A percentile compares a stretch with the other conserved stretches of the same genome.
Conservation (phyloP, 2,113 vertebrate genomes). For the Psittacus erithacus region DNA sequence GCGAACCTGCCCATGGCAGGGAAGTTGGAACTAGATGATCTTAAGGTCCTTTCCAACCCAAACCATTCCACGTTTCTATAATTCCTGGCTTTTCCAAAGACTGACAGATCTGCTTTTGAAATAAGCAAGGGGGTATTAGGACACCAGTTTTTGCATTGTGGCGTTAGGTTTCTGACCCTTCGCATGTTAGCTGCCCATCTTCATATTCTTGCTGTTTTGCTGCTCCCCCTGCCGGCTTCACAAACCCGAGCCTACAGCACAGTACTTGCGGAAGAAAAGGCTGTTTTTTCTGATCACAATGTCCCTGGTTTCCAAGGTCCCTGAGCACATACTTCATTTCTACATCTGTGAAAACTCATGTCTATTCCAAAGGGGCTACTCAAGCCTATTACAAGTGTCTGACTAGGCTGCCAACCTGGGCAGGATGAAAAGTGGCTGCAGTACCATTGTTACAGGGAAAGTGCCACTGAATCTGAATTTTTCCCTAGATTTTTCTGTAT, state of each 20-base stretch:
- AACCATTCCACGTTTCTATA: background rate
- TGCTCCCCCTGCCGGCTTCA: background rate
- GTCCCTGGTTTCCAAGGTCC: background rate
- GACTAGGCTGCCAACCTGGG: background rate
- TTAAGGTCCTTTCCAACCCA: background rate
- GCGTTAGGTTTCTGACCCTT: background rate
- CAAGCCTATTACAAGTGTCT: background rate
- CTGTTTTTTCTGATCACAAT: rapidly evolving
- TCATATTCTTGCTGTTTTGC: background rate
- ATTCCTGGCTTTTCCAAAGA: background rate
- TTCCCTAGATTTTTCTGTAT: background rate
- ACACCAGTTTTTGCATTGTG: rapidly evolving
- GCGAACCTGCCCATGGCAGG: background rate
- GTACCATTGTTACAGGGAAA: background rate
- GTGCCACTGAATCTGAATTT: background rate
- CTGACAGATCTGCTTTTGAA: background rate
- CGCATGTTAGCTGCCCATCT: background rate
- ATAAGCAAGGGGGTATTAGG: background rate
- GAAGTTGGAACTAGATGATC: background rate
- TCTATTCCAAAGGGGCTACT: background rate
- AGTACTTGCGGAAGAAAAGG: background rate
- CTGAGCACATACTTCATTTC: background rate
- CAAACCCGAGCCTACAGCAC: background rate
- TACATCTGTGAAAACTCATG: background rate
- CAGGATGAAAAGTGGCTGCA: background rate